Conservation (phyloP, 1,140 invertebrate species). For the Sipha flava region DNA sequence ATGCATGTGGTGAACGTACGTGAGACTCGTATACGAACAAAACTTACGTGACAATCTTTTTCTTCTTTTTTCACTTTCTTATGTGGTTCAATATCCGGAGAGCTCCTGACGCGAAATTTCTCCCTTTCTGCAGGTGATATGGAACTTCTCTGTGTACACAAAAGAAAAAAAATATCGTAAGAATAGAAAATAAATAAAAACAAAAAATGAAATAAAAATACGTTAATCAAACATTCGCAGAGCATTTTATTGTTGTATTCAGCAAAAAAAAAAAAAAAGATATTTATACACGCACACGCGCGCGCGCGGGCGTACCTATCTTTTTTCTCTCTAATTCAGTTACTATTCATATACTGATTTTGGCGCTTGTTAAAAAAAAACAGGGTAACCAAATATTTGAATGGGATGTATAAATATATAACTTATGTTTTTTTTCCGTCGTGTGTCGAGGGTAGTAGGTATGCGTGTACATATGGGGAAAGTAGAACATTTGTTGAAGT, state of each 20-base stretch:
- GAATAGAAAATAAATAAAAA: background rate
- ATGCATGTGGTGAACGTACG: background rate
- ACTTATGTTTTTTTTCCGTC: background rate
- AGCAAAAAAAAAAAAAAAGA: background rate
- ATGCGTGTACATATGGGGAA: background rate
- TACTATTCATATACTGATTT: background rate
- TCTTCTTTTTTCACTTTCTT: constrained; percentile 75
- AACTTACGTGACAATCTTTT: constrained; percentile 75
- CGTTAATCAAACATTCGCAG: background rate
- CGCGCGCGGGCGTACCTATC: background rate
- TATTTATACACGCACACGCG: background rate
- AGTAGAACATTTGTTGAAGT: constrained; percentile 34
- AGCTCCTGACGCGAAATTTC: constrained; percentile 71
- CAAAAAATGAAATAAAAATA: background rate
- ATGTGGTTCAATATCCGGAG: constrained; percentile 53
- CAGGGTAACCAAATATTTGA: background rate
- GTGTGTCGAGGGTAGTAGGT: background rate
- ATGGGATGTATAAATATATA: background rate
- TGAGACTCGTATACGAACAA: background rate
- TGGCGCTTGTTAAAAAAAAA: constrained; percentile 1
- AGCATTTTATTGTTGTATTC: background rate
- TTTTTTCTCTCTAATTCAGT: background rate
- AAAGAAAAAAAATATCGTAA: constrained; percentile 36
- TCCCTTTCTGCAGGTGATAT: constrained; percentile 84
- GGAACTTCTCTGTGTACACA: constrained; percentile 69